Evolutionary conservation across 2,888 invertebrate genomes (phyloP), one percentile per base, ranked within the genome.

Genomic region (Drosophila histrio): DNA sequence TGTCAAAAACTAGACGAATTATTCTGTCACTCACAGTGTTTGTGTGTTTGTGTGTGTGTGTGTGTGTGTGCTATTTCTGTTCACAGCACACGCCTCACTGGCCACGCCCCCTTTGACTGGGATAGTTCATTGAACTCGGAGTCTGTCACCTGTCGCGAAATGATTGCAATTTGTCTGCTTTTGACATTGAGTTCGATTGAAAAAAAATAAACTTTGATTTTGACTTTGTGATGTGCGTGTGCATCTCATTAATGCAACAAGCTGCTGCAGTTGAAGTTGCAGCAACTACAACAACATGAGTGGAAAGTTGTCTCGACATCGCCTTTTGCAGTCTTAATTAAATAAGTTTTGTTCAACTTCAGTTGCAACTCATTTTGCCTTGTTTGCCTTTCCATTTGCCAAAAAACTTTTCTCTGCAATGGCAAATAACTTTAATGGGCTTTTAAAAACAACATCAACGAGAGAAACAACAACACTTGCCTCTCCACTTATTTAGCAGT

Each of bases 141-240:
- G 56, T 34, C 47, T 57, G 67, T 67, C 67, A 76, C 62, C 63
- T 69, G 60, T 49, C 65, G 28, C 15, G 6, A 58, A 41, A 49
- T 60, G 67, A 69, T 11, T 70, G 80, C 63, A 80, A 74, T 65
- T 79, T 66, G 83, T 67, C 78, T 78, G 87, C 26, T 13, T 53
- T 30, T 77, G 87, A 85, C 89, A 86, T 89, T 89, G 86, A 88
- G 80, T 75, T 73, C 77, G 72, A 76, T 85, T 69, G 69, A 72
- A 67, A 77, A 57, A 28, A 11, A 38, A 28, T 47, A 57, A 69
- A 22, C 38, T 75, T 75, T 70, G 70, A 81, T 69, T 80, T 87
- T 71, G 53, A 73, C 57, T 38, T 57, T 24, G 38, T 22, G 43
- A 50, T 58, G 46, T 61, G 68, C 56, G 74, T 68, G 49, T 54